phyloP scores from a whole-genome alignment of 1,140 invertebrate genomes.

The Nasonia vitripennis region DNA sequence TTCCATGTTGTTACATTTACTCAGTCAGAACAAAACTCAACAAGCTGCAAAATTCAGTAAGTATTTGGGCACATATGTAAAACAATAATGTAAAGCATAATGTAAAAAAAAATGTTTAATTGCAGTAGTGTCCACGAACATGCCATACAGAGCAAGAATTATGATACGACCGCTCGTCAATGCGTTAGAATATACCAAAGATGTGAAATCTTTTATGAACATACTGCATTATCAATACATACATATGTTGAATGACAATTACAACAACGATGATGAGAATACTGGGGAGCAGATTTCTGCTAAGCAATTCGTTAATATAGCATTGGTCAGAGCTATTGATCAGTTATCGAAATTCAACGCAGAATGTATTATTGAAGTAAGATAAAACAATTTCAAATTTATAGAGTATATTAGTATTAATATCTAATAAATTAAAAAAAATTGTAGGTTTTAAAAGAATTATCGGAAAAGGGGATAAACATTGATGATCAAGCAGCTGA shows the following conservation, averaged over 20 bases:
- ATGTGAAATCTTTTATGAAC: slow-evolving; percentile 8
- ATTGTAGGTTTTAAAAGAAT: neutral
- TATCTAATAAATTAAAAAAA: neutral
- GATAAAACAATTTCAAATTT: neutral
- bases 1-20: slow-evolving; percentile 76
- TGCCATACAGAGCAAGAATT: neutral
- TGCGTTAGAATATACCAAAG: neutral
- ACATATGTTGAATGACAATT: neutral
- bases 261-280: neutral
- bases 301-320: neutral
- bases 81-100: neutral
- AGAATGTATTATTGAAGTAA: neutral
- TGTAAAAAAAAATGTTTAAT: neutral
- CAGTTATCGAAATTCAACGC: neutral
- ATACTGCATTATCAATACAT: slow-evolving; percentile 30
- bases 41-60: slow-evolving; percentile 75
- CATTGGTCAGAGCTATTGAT: neutral
- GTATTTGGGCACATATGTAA: slow-evolving; percentile 19
- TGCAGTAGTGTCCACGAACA: neutral
- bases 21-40: slow-evolving; percentile 75
- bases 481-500: slow-evolving; percentile 72
- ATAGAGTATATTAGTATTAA: neutral
- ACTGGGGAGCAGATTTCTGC: neutral
- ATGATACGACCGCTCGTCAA: neutral
- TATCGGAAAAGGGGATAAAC: slow-evolving; percentile 37